Conservation (phyloP, 2,113 vertebrate species). For the Nesogale talazaci region DNA sequence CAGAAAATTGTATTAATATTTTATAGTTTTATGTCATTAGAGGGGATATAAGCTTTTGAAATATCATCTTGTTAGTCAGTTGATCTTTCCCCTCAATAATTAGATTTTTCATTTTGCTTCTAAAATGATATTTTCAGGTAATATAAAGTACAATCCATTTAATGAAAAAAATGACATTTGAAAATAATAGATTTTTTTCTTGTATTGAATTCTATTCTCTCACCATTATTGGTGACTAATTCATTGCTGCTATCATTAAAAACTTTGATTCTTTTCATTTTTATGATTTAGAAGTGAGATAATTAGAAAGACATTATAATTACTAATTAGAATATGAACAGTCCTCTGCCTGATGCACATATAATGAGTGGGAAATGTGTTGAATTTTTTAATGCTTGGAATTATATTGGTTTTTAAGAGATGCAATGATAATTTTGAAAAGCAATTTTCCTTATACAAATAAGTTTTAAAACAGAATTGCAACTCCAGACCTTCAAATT, state of each 20-base stretch:
- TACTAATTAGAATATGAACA: constrained; percentile 70
- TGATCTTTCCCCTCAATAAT: constrained; percentile 78
- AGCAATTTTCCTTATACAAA: constrained; percentile 57
- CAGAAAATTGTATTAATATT: constrained; percentile 68
- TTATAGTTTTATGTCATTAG: constrained; percentile 52
- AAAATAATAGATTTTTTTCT: constrained; percentile 67
- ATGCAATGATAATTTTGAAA: constrained; percentile 64
- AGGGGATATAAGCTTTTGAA: constrained; percentile 64
- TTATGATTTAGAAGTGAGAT: constrained; percentile 64
- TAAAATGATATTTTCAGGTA: constrained; percentile 78
- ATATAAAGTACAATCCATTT: constrained; percentile 75
- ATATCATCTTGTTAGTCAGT: constrained; percentile 75
- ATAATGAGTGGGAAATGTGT: constrained; percentile 51
- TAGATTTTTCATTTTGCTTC: constrained; percentile 73
- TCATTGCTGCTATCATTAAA: constrained; percentile 54
- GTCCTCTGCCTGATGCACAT: constrained; percentile 57
- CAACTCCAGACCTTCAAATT: constrained; percentile 44
- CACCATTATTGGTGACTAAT: constrained; percentile 38
- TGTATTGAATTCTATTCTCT: constrained; percentile 44
- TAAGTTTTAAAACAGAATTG: constrained; percentile 54
- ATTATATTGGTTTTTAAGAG: constrained; percentile 68
- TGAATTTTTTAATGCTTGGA: constrained; percentile 7
- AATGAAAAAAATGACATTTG: constrained; percentile 66
- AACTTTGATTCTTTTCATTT: constrained; percentile 67
- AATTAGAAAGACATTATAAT: constrained; percentile 49